phyloP scores from a whole-genome alignment of 1,140 invertebrate genomes.

The Gyrodactylus bullatarudis region DNA sequence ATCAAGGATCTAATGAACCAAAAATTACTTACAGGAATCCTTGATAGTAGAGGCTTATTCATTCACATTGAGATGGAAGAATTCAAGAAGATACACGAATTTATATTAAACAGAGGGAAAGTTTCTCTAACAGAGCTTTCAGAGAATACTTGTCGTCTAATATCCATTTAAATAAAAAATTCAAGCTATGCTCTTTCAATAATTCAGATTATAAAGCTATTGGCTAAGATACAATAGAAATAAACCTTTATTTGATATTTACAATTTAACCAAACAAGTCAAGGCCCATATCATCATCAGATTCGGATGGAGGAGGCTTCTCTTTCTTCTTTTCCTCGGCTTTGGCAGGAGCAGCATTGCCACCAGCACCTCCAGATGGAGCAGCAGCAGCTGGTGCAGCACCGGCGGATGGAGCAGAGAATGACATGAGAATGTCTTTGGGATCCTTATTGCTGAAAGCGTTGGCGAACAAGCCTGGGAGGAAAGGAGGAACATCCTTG shows the following conservation, averaged over 20 bases:
- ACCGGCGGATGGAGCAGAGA: background rate
- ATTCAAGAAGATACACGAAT: background rate
- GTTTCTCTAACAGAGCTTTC: background rate
- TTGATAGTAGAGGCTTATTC: background rate
- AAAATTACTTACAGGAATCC: background rate
- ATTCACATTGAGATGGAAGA: background rate
- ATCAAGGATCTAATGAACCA: background rate
- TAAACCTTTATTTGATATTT: background rate
- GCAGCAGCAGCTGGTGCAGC: background rate
- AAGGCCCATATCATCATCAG: constrained; percentile 4
- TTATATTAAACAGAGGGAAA: background rate
- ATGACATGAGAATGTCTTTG: background rate
- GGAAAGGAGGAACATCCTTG: background rate
- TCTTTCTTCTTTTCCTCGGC: background rate
- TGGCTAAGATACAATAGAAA: background rate
- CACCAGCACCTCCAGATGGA: background rate
- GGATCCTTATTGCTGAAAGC: constrained; percentile 1
- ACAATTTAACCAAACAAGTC: constrained; percentile 1
- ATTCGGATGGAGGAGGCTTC: background rate
- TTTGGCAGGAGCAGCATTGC: background rate
- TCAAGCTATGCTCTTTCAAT: background rate
- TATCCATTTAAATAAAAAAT: background rate
- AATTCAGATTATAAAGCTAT: background rate
- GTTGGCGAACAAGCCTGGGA: background rate
- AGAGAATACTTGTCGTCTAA: background rate